A percentile compares a stretch with the other conserved stretches of the same genome.
Conservation (phyloP, 2,113 vertebrate genomes). For the Alligator mississippiensis region DNA sequence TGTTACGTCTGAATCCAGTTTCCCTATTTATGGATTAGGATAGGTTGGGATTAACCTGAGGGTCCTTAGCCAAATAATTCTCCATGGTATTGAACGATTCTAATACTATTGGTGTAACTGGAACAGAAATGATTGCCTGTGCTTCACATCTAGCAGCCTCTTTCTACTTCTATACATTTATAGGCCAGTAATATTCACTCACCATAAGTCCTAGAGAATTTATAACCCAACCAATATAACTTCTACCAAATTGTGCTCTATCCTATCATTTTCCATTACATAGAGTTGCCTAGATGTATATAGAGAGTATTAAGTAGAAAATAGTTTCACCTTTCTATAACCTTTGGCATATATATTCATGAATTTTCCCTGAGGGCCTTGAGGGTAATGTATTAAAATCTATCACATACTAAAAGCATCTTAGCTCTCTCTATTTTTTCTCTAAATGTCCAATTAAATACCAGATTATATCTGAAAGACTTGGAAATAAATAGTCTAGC, state of each 20-base stretch:
- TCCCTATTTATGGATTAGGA: too few species aligned
- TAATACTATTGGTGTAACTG: neutral
- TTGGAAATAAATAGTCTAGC: neutral
- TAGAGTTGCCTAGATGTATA: too few species aligned
- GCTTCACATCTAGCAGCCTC: neutral
- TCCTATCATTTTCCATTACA: neutral
- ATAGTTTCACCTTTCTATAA: neutral
- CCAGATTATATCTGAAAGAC: neutral
- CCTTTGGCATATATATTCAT: neutral
- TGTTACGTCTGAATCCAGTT: too few species aligned
- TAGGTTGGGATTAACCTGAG: too few species aligned
- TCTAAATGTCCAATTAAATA: neutral
- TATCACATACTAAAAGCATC: neutral
- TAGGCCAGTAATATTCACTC: neutral
- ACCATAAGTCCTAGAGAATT: neutral
- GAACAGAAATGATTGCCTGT: neutral
- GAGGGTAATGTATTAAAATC: neutral
- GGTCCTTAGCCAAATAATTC: neutral
- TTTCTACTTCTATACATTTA: too few species aligned
- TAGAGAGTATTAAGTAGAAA: neutral
- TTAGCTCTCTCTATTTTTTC: neutral
- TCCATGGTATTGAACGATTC: neutral
- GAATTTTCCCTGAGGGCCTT: neutral
- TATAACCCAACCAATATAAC: neutral
- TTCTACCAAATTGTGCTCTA: neutral